Evolutionary conservation across 2,797 vertebrate species (phyloP), one percentile per base, ranked within the genome.

Genomic region (Pithecia hirsuta): DNA sequence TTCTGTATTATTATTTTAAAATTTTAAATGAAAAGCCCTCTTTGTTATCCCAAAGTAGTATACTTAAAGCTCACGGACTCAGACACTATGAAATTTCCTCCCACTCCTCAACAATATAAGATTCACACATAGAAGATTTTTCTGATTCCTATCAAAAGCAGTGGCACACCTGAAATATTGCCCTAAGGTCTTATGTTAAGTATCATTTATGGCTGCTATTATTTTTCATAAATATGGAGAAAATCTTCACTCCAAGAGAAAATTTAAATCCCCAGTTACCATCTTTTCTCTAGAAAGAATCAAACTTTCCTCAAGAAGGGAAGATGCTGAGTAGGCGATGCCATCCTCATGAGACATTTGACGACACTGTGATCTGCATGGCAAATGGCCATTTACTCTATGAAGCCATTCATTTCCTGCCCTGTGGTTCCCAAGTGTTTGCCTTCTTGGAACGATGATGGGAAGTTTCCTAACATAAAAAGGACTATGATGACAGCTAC

Each of bases 381-480:
- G 72, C 75, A 87, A 87, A 83, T 15, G n/a, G 90, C 82, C 67
- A 50, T 97, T 96, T 89, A 55, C 79, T 81, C 89, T 44, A 39
- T 76, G 48, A 97, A 95, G 64, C 89, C 72, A 81, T 89, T 81
- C 52, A 75, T 96, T 97, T 97, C 89, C 95, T 89, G 91, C 75
- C 74, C 11, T 50, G 91, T 46, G 67, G 61, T 22, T 67, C 19
- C 1, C 86, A 80, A 33, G 92, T 57, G 97, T 96, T 96, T 91
- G 91, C 86, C 33, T 86, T 92, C 72, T 52, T 36, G 87, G 83
- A 97, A 96, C 95, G 96, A 97, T 87, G 74, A 86, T 67, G 83
- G 93, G 97, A 97, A 97, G 84, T 90, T 96, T 97, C 86, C 96
- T 74, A 89, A 64, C 64, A n/a, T 33, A 44, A 93, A 74, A 75